phyloP scores from a whole-genome alignment of 37 sponge, comb jelly and placozoan genomes.

The Haliclona indistincta region DNA sequence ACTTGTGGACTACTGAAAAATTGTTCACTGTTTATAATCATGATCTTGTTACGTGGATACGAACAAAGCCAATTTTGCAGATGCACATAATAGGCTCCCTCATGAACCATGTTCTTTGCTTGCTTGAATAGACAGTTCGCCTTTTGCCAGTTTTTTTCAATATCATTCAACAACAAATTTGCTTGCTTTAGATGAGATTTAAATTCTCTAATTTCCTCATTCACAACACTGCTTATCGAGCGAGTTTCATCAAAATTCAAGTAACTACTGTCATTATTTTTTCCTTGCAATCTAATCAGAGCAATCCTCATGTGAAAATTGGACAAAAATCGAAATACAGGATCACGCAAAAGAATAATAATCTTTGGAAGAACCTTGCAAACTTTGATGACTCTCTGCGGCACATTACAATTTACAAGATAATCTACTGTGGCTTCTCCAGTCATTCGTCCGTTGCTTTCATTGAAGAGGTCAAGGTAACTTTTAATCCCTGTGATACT shows the following conservation, averaged over 20 bases:
- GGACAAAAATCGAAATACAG: slow-evolving; percentile 42
- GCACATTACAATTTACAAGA: slow-evolving; percentile 39
- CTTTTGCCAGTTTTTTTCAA: slow-evolving; percentile 11
- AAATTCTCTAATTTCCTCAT: background rate
- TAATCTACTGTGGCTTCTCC: slow-evolving; percentile 66
- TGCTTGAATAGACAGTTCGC: slow-evolving; percentile 31
- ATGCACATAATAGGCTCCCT: slow-evolving; percentile 57
- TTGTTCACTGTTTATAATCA: slow-evolving; percentile 65
- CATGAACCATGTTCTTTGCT: slow-evolving; percentile 46
- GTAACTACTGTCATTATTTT: background rate
- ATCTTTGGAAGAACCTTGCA: slow-evolving; percentile 61
- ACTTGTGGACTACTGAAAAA: slow-evolving; percentile 31
- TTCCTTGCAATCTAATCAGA: too few relatives aligned
- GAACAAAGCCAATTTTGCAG: slow-evolving; percentile 69
- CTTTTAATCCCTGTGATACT: slow-evolving; percentile 22
- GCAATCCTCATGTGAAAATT: slow-evolving; percentile 48
- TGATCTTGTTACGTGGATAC: slow-evolving; percentile 68
- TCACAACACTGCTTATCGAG: slow-evolving; percentile 5
- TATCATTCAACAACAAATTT: background rate
- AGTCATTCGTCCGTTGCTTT: slow-evolving; percentile 18
- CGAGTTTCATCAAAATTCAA: background rate
- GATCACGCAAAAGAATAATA: slow-evolving; percentile 56
- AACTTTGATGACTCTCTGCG: slow-evolving; percentile 29
- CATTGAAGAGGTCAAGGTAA: background rate
- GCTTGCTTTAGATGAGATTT: background rate